Percentiles rank a stretch among this genome's conserved stretches.
Conservation (phyloP, 2,888 invertebrate genomes). For the Chelonus formosanus region DNA sequence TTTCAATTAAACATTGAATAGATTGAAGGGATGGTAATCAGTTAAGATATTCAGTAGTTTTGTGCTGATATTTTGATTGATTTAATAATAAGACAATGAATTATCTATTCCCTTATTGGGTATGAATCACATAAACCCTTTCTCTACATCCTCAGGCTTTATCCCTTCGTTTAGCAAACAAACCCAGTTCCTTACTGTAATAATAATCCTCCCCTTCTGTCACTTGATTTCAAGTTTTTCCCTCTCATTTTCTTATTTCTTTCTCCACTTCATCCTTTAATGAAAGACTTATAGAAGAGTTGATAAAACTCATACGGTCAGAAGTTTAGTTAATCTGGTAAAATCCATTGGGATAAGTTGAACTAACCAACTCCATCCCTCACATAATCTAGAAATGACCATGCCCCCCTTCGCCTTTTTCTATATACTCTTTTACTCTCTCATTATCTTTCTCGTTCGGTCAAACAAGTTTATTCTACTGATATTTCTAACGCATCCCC, state of each 20-base stretch:
- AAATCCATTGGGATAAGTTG: slow-evolving; percentile 55
- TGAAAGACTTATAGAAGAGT: slow-evolving; percentile 63
- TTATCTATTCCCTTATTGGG: slow-evolving; percentile 1
- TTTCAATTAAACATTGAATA: neutral
- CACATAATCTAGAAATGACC: slow-evolving; percentile 48
- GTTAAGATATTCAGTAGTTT: too few relatives aligned
- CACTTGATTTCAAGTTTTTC: neutral
- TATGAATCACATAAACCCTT: slow-evolving; percentile 33
- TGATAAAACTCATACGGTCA: slow-evolving; percentile 61
- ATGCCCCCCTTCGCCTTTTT: slow-evolving; percentile 34
- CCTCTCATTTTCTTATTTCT: neutral
- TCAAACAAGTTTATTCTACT: slow-evolving; percentile 54
- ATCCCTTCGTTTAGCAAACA: slow-evolving; percentile 62
- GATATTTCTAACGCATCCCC: slow-evolving; percentile 48
- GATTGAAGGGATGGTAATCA: neutral
- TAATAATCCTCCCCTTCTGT: slow-evolving; percentile 55
- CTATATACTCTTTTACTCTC: slow-evolving; percentile 25
- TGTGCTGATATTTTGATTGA: slow-evolving; percentile 33
- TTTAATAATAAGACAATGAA: slow-evolving; percentile 27
- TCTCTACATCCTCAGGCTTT: slow-evolving; percentile 16
- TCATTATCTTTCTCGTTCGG: slow-evolving; percentile 39
- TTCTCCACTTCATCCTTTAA: slow-evolving; percentile 51
- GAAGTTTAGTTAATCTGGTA: slow-evolving; percentile 57
- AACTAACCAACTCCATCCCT: slow-evolving; percentile 24
- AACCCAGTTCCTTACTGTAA: slow-evolving; percentile 56